Base-by-base conservation (phyloP, 2,113 vertebrate species). In the Diadophis punctatus region DNA sequence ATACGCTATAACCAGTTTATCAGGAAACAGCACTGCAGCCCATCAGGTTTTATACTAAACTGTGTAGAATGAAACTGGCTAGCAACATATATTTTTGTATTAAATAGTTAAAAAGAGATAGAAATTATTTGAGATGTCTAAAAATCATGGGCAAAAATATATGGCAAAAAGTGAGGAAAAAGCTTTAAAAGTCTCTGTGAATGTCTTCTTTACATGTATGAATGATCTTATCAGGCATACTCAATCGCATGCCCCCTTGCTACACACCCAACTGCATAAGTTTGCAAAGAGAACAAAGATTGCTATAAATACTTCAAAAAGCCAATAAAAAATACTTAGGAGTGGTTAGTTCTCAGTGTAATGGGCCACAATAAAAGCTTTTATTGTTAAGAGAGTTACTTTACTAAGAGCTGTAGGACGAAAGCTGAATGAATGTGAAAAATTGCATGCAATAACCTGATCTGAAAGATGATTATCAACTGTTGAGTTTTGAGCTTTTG, bases 361-460 rank as follows among this genome's bases (percentile, higher is more conserved):
- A 98, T 97, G 97, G 96, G 95, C 93, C 95, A 92, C 97, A 93
- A 97, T 98, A 98, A 98, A 98, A 98, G 97, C 97, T 97, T 98
- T 98, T 97, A 98, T 98, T 98, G 97, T 98, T 97, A 96, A 96
- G 94, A 97, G 97, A 97, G 97, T 98, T 97, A 97, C 97, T 97
- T 98, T 97, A 97, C 97, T 97, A 97, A 97, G 96, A 97, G 97
- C 97, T 94, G 93, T 95, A 96, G 95, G 97, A 98, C 97, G 96
- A 97, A 98, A 97, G 98, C 96, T 96, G 97, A 97, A 97, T 97
- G 97, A 97, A 97, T 97, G 97, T 96, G 97, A 97, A 98, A 98
- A 98, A 98, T 97, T 97, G 97, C 97, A 97, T 97, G 97, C 97
- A 97, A 97, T 98, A 98, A 97, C 97, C 97, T 95, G 96, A 96